Evolutionary conservation across 2,113 vertebrate species (phyloP).

Genomic region (Carettochelys insculpta): DNA sequence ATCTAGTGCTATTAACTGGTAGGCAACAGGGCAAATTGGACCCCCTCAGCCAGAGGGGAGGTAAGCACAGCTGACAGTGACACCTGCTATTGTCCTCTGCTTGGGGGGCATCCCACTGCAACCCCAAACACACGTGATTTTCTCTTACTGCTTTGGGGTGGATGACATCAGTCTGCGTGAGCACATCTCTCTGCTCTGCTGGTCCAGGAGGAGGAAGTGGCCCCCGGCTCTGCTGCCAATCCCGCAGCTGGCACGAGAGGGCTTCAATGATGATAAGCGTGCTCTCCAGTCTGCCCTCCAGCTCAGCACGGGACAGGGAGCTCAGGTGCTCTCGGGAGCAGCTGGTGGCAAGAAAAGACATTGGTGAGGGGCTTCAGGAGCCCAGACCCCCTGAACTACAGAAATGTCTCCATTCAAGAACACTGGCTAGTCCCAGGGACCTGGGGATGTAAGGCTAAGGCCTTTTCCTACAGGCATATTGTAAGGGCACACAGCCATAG

Average conservation of each 20-base stretch:
- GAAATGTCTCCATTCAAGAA: background rate
- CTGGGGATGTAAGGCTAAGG: too few species aligned
- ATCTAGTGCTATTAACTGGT: background rate
- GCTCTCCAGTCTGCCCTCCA: conserved; percentile 86
- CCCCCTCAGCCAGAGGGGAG: background rate
- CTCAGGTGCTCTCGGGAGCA: conserved; percentile 80
- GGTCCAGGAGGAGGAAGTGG: conserved; percentile 37
- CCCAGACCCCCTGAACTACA: background rate
- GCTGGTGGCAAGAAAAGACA: conserved; percentile 64
- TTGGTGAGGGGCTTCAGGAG: background rate
- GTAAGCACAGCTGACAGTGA: background rate
- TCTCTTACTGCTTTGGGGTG: conserved; percentile 78
- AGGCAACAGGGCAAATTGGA: background rate
- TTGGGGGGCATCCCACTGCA: background rate
- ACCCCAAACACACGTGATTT: background rate
- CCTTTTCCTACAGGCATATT: too few species aligned
- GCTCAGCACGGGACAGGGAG: conserved; percentile 78
- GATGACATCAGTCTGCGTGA: conserved; percentile 84
- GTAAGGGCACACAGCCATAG: too few species aligned
- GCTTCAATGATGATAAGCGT: conserved; percentile 88
- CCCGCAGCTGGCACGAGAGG: conserved; percentile 83
- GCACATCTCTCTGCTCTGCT: conserved; percentile 75
- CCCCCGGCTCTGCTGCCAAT: conserved; percentile 62
- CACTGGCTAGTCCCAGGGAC: background rate
- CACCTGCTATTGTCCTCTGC: background rate